A percentile compares a stretch with the other conserved stretches of the same genome.
These are phyloP conservation scores for Myopa testacea DNA, from an alignment of 2,888 invertebrate genomes.

Conservation along the genomic window DNA sequence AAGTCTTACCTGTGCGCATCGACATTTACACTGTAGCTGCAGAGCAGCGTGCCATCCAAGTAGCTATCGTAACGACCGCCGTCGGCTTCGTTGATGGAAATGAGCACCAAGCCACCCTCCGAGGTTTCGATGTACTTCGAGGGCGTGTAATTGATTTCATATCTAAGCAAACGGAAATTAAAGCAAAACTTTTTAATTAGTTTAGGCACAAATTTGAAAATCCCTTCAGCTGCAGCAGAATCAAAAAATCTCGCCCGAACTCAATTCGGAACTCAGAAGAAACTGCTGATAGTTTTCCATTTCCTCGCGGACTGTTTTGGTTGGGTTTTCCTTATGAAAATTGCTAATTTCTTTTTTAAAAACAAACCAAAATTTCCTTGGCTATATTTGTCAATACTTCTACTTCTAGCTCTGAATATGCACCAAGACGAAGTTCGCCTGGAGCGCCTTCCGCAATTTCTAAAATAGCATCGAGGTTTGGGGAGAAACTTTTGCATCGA, in stretches of 20 bases:
- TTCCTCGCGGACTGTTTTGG: not conserved
- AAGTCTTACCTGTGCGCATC: slow-evolving; percentile 81
- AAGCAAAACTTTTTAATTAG: slow-evolving; percentile 13
- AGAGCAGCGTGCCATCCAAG: slow-evolving; percentile 87
- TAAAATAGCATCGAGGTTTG: too few species aligned
- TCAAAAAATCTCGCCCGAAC: not conserved
- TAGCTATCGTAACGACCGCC: slow-evolving; percentile 92
- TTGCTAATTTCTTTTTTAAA: not conserved
- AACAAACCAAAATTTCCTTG: too few species aligned
- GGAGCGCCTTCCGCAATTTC: too few species aligned
- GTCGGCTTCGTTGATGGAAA: slow-evolving; percentile 89
- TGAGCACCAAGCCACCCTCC: slow-evolving; percentile 89
- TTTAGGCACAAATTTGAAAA: not conserved
- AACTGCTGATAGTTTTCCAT: not conserved
- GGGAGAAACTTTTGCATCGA: too few species aligned
- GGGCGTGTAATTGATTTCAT: slow-evolving; percentile 74
- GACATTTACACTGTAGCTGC: slow-evolving; percentile 92
- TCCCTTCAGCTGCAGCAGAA: not conserved
- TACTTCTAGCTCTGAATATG: too few species aligned
- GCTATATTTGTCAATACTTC: too few species aligned
- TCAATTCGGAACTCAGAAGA: not conserved
- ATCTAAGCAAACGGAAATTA: slow-evolving; percentile 52
- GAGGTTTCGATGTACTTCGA: slow-evolving; percentile 95
- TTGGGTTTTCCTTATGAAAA: not conserved
- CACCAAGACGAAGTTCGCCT: too few species aligned